Base-by-base conservation (phyloP, 2,888 invertebrate species). In the Aleiodes testaceus region DNA sequence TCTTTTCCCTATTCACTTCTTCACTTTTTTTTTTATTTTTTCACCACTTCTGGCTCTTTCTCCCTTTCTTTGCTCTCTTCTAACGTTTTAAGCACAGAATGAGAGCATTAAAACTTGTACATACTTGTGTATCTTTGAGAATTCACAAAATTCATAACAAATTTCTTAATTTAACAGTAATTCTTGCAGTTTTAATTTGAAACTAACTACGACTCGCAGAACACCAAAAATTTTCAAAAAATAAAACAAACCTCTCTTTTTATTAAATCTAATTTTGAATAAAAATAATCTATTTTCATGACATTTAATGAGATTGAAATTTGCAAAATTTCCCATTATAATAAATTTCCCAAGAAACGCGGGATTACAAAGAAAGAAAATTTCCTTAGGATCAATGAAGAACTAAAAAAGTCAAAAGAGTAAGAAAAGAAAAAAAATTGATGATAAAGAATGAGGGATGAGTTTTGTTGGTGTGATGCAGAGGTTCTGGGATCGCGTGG, bases 101-200 rank as follows among this genome's bases (percentile, higher is more conserved):
- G 47, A 49, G 36, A 59, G 36, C 42, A 59, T 59, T 59, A 59
- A 59, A 59, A 42, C 36, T 59, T 36, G 59, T 42, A 59, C 59
- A n/a, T n/a, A n/a, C n/a, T n/a, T n/a, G n/a, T n/a, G n/a, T n/a
- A n/a, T n/a, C n/a, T n/a, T n/a, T n/a, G n/a, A n/a, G n/a, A n/a
- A n/a, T n/a, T n/a, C n/a, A n/a, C n/a, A n/a, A n/a, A n/a, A n/a
- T n/a, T n/a, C n/a, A n/a, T n/a, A n/a, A n/a, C n/a, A n/a, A n/a
- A n/a, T n/a, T n/a, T n/a, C n/a, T n/a, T n/a, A n/a, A n/a, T n/a
- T n/a, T n/a, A n/a, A n/a, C n/a, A n/a, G n/a, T n/a, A n/a, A n/a
- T n/a, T n/a, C n/a, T n/a, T n/a, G n/a, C n/a, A n/a, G 18, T 44
- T 52, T 77, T 75, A 78, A 77, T 74, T 76, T 80, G n/a, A n/a